A percentile compares a stretch with the other conserved stretches of the same genome.
Conservation (phyloP, 2,888 invertebrate species). For the Linnaemya vulpina region DNA sequence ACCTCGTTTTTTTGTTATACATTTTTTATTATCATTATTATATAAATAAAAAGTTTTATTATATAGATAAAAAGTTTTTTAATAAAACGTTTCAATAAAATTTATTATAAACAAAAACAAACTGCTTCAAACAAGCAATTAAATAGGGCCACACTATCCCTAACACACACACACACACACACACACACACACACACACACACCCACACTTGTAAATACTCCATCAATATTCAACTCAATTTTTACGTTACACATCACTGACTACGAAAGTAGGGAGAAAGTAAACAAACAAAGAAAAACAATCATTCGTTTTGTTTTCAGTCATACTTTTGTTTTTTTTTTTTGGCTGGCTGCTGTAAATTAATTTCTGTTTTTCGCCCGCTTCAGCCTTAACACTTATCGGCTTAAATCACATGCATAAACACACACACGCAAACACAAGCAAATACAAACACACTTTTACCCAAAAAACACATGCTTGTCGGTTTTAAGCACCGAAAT, state of each 20-base stretch:
- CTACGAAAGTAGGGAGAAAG: background rate
- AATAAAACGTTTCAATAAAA: conserved; percentile 11
- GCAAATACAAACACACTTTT: background rate
- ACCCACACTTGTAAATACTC: background rate
- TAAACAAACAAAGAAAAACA: background rate
- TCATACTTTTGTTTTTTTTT: conserved; percentile 2
- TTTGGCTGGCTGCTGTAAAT: conserved; percentile 29
- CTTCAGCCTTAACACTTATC: conserved; percentile 43
- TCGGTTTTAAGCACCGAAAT: conserved; percentile 22
- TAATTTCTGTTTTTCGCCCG: conserved; percentile 3
- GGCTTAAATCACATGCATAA: conserved; percentile 2
- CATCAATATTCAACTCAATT: conserved; percentile 34
- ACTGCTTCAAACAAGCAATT: conserved; percentile 9
- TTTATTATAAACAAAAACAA: conserved; percentile 8
- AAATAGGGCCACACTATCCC: background rate
- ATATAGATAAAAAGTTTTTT: conserved; percentile 20
- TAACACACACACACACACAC: no score
- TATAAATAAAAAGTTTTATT: no score
- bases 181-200: background rate
- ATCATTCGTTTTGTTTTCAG: background rate
- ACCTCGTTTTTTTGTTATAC: no score
- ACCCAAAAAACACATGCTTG: conserved; percentile 7
- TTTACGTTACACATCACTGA: conserved; percentile 34
- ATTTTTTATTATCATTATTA: no score
- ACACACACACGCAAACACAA: background rate